These are phyloP conservation scores for Numida meleagris DNA, from an alignment of 2,113 vertebrate species.

Conservation along the genomic window DNA sequence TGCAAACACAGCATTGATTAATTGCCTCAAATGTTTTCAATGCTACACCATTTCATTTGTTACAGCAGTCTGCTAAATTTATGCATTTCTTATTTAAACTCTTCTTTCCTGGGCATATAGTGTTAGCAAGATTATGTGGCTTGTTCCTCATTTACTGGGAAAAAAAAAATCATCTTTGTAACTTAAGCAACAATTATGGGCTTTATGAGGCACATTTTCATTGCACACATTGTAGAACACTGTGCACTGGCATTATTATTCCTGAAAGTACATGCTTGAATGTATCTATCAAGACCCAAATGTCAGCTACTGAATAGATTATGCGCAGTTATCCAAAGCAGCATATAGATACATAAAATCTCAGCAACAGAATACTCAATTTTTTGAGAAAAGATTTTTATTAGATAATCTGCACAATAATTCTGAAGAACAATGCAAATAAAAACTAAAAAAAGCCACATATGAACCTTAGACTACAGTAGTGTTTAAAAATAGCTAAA, in stretches of 20 bases:
- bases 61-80: slow-evolving; percentile 81
- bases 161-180: slow-evolving; percentile 72
- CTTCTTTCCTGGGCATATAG: slow-evolving; percentile 77
- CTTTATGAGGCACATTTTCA: slow-evolving; percentile 68
- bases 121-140: slow-evolving; percentile 73
- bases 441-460: neutral
- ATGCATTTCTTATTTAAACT: slow-evolving; percentile 83
- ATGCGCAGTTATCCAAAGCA: slow-evolving; percentile 65
- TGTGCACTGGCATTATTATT: slow-evolving; percentile 57
- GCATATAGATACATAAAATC: slow-evolving; percentile 61
- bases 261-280: slow-evolving; percentile 66
- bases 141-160: slow-evolving; percentile 71
- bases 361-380: slow-evolving; percentile 56
- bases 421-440: slow-evolving; percentile 40
- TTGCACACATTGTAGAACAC: slow-evolving; percentile 62
- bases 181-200: slow-evolving; percentile 66
- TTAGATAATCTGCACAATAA: slow-evolving; percentile 53
- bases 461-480: neutral
- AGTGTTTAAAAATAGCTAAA: slow-evolving; percentile 19
- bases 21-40: slow-evolving; percentile 84
- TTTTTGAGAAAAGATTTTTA: slow-evolving; percentile 57
- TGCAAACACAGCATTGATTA: slow-evolving; percentile 88
- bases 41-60: slow-evolving; percentile 80
- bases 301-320: slow-evolving; percentile 67
- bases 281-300: slow-evolving; percentile 73